Evolutionary conservation across 1,140 invertebrate genomes (phyloP), one percentile per base, ranked within the genome.

Genomic region (Euwallacea fornicatus): DNA sequence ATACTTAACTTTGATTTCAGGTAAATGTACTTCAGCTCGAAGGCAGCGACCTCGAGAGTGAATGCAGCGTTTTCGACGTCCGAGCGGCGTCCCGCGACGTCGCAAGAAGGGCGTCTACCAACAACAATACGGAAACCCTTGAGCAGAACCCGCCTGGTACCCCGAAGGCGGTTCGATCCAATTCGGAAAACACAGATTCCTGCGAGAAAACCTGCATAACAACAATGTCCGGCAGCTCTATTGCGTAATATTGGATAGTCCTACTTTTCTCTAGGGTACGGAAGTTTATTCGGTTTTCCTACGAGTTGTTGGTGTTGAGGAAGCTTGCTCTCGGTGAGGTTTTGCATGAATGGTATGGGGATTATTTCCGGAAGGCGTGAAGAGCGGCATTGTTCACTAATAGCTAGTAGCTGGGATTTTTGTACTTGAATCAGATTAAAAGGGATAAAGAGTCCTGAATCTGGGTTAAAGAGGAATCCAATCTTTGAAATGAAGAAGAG

Each of bases 201-300:
- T 82, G 81, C 74, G 81, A 82, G 69, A 81, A 81, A 59, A 80
- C 79, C 16, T 81, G 81, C 66, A 80, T 82, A 43, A 88, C 87
- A 73, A 89, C 87, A 66, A 88, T 88, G 87, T 88, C 87, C 74
- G 87, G 87, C 66, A 88, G 84, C 82, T 88, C 87, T 77, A 88
- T 89, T 83, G 87, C 87, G 84, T 89, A 87, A 88, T 79, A 76
- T 75, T 69, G 53, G 71, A 15, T 67, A 16, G 71, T 58, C 43
- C 4, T 33, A 33, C 21, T 66, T 2, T 13, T 64, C n/a, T 10
- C 15, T 54, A 64, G 71, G 33, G 21, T 69, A 64, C 65, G 62
- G 60, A 42, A 67, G 54, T 69, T 67, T 55, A 53, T 71, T 46
- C 42, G 50, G 63, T 56, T 53, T 33, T 65, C 59, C 15, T 7